Base-by-base conservation (phyloP, 30 jellyfish, hydroid and myxozoan genomes). In the Morbakka virulenta region DNA sequence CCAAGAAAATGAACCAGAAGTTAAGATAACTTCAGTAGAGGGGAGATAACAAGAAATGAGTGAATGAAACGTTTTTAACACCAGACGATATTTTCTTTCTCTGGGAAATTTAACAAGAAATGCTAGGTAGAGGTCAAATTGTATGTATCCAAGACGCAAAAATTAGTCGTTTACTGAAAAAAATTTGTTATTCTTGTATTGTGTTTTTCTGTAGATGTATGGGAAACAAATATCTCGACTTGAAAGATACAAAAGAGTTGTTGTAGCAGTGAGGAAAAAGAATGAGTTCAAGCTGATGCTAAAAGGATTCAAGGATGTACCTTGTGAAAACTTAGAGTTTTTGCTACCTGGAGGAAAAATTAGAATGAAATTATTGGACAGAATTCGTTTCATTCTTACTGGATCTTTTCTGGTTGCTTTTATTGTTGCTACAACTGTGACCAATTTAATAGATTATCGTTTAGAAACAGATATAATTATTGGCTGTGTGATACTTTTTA, bases 321-420 rank as follows among this genome's bases (percentile, higher is more conserved):
- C 95, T 11, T 84, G 95, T 76, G 95, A 84, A 84, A 84, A 84
- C 57, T 57, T 84, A 9, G 95, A 84, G 35, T 84, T 84, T 64
- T 74, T 84, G 9, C 51, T 84, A 64, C 95, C 95, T 22, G 89
- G 52, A 28, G 95, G 95, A 13, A 84, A 84, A 74, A 30, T 84
- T 14, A 84, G 61, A 48, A 84, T 84, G 85, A 68, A 77, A 21
- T 57, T 29, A 21, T 65, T 74, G 29, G 95, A 84, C 80, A 84
- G 75, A 52, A 51, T 84, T 21, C 85, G 86, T 27, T 61, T 84
- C n/a, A 29, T 62, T 32, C 63, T 67, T 17, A 83, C 85, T 24
- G 62, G 88, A 52, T 51, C 76, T 0, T 12, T 32, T 0, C 6
- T 84, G 22, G 30, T 74, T 47, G 32, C 67, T 2, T 67, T 75